phyloP scores from a whole-genome alignment of 1,140 invertebrate genomes.

The Bombus superbus region DNA sequence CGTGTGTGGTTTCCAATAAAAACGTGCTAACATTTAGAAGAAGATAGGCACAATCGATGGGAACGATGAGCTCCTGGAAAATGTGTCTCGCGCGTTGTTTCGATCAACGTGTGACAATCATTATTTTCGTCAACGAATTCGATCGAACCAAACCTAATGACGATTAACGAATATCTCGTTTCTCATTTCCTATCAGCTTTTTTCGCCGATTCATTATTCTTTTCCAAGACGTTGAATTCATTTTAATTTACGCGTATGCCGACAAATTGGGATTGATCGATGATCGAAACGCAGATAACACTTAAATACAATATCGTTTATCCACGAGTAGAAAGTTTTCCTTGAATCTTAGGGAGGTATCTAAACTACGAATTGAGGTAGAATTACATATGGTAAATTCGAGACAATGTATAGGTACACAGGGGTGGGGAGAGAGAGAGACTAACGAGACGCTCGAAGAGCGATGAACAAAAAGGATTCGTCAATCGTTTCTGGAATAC shows the following conservation, averaged over 20 bases:
- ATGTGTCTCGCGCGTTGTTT: slow-evolving; percentile 10
- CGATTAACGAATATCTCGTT: not conserved
- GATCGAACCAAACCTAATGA: not conserved
- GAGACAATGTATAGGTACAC: not conserved
- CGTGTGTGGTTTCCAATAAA: slow-evolving; percentile 19
- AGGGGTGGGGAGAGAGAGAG: too few species aligned
- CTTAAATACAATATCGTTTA: not conserved
- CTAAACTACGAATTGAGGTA: slow-evolving; percentile 42
- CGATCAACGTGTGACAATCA: slow-evolving; percentile 18
- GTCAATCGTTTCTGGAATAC: too few species aligned
- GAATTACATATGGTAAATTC: slow-evolving; percentile 38
- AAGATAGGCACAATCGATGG: slow-evolving; percentile 51
- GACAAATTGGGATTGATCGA: not conserved
- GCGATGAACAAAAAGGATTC: not conserved
- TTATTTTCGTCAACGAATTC: not conserved
- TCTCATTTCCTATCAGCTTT: not conserved
- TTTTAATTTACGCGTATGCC: not conserved
- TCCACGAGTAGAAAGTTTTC: not conserved
- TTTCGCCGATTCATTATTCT: not conserved
- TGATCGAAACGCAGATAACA: not conserved
- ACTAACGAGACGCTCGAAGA: too few species aligned
- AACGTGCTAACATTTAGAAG: slow-evolving; percentile 12
- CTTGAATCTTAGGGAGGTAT: not conserved
- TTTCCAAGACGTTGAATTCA: not conserved
- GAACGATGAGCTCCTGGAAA: slow-evolving; percentile 21